A percentile compares a stretch with the other conserved stretches of the same genome.
Evolutionary conservation across 2,888 invertebrate species (phyloP).

Genomic region (Peribatodes rhomboidaria): DNA sequence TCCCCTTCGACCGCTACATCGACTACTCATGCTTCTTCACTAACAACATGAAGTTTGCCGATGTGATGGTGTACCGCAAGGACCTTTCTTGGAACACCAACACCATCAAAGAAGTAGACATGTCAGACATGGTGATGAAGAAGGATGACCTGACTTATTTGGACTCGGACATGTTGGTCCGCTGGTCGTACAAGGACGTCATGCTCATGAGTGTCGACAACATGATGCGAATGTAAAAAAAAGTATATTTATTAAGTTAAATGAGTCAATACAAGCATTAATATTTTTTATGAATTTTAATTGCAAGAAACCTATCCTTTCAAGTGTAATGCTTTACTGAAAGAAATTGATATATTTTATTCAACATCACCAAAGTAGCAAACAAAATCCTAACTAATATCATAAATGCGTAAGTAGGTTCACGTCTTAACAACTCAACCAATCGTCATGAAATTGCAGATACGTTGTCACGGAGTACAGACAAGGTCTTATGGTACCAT

Average conservation of each 20-base stretch:
- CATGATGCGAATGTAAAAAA: constrained; percentile 66
- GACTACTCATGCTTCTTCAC: constrained; percentile 86
- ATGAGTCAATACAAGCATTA: constrained; percentile 39
- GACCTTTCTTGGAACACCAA: constrained; percentile 72
- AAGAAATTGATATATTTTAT: no score
- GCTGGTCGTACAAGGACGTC: constrained; percentile 74
- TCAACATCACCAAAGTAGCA: no score
- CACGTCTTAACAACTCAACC: no score
- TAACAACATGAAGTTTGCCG: constrained; percentile 89
- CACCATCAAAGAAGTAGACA: constrained; percentile 70
- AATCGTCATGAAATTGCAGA: no score
- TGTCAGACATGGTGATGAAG: constrained; percentile 75
- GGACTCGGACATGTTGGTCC: constrained; percentile 73
- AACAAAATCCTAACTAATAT: no score
- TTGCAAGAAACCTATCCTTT: background rate
- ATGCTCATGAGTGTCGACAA: constrained; percentile 75
- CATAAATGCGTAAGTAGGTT: no score
- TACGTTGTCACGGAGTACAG: no score
- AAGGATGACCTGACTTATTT: constrained; percentile 76
- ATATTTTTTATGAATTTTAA: constrained; percentile 29
- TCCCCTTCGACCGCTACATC: constrained; percentile 91
- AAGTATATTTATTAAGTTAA: constrained; percentile 32
- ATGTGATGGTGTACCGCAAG: constrained; percentile 88
- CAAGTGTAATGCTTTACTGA: no score
- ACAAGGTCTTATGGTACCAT: no score